Conservation (phyloP, 1,140 invertebrate genomes). For the Helicorthomorpha holstii region DNA sequence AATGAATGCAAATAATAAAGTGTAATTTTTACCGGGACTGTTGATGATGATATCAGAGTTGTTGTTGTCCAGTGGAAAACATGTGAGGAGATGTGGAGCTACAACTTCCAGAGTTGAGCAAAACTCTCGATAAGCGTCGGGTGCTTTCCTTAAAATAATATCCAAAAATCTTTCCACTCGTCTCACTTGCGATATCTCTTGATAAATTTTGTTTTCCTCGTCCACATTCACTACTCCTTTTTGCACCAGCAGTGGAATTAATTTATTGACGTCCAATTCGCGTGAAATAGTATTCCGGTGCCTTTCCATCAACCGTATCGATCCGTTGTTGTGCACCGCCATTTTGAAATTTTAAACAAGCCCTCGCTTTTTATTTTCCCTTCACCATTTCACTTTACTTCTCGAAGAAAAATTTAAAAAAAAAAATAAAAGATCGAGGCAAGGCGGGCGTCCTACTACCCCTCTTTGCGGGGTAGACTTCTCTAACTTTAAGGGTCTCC, state of each 20-base stretch:
- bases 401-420: no score
- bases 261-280: slow-evolving; percentile 18
- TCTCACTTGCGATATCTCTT: slow-evolving; percentile 8
- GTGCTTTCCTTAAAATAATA: slow-evolving; percentile 18
- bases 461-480: no score
- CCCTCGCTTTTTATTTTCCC: background rate
- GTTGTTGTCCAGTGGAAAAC: slow-evolving; percentile 17
- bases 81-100: slow-evolving; percentile 17
- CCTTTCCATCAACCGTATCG: slow-evolving; percentile 16
- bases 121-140: slow-evolving; percentile 18
- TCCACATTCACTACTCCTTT: slow-evolving; percentile 16
- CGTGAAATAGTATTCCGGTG: slow-evolving; percentile 16
- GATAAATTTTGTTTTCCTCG: slow-evolving; percentile 16
- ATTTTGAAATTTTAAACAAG: slow-evolving; percentile 14
- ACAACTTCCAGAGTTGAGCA: slow-evolving; percentile 17
- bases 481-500: no score
- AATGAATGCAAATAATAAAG: no score
- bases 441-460: no score
- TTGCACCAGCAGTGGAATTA: slow-evolving; percentile 16
- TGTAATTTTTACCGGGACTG: no score
- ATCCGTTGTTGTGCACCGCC: slow-evolving; percentile 17
- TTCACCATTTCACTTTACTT: background rate
- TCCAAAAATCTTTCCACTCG: slow-evolving; percentile 18
- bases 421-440: no score
- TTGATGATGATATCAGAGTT: no score